These are phyloP conservation scores for Odontothrips loti DNA, from an alignment of 2,888 invertebrate species.

Conservation along the genomic window DNA sequence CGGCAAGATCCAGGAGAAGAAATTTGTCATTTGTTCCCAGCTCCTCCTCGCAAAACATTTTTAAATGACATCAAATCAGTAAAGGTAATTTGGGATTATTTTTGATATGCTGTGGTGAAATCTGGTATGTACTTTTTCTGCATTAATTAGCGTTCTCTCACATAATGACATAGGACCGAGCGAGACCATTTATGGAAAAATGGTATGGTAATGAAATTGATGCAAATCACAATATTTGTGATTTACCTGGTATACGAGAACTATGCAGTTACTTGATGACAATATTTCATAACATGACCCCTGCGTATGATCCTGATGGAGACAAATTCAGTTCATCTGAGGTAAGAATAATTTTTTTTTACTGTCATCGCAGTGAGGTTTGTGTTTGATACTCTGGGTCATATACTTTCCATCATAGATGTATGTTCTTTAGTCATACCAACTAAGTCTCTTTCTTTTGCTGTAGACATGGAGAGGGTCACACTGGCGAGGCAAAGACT, in stretches of 20 bases:
- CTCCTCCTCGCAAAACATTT: constrained; percentile 38
- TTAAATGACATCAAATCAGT: constrained; percentile 35
- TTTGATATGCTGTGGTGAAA: not conserved
- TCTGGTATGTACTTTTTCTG: too few species aligned
- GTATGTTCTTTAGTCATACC: too few species aligned
- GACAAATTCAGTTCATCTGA: constrained; percentile 43
- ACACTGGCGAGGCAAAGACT: constrained; percentile 44
- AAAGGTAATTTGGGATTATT: constrained; percentile 35
- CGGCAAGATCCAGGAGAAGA: constrained; percentile 40
- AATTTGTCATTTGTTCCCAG: constrained; percentile 44
- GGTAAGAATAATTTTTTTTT: constrained; percentile 37
- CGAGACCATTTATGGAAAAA: constrained; percentile 35
- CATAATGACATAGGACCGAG: not conserved
- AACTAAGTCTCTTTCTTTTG: not conserved
- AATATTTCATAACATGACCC: constrained; percentile 40
- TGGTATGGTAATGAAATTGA: not conserved
- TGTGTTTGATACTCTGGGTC: too few species aligned
- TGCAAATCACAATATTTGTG: constrained; percentile 37
- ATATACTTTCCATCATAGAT: not conserved
- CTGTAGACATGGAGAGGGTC: constrained; percentile 41
- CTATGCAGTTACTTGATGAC: constrained; percentile 42
- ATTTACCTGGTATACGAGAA: constrained; percentile 41
- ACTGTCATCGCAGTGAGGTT: not conserved
- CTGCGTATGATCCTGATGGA: constrained; percentile 42
- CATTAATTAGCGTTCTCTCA: constrained; percentile 2